Conservation (phyloP, 2,113 vertebrate genomes). For the Tachycineta bicolor region DNA sequence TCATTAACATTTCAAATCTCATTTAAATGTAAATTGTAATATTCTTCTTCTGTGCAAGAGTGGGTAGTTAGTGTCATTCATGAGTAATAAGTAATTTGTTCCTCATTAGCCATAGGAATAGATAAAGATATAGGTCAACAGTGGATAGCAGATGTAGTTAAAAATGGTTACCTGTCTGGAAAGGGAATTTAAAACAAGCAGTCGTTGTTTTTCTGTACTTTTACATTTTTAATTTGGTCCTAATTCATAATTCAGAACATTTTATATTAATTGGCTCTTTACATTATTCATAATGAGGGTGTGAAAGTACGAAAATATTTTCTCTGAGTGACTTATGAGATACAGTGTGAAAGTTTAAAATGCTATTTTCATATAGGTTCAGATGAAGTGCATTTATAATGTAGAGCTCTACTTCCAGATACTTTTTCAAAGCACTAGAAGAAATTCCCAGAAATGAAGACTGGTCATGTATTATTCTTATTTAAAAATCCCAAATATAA, state of each 20-base stretch:
- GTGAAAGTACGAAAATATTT: slow-evolving; percentile 31
- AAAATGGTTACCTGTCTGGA: slow-evolving; percentile 56
- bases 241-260: slow-evolving; percentile 46
- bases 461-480: not conserved
- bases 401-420: not conserved
- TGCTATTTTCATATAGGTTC: not conserved
- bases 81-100: slow-evolving; percentile 83
- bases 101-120: slow-evolving; percentile 72
- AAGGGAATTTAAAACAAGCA: slow-evolving; percentile 12
- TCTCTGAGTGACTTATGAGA: slow-evolving; percentile 11
- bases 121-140: slow-evolving; percentile 73
- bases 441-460: not conserved
- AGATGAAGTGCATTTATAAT: slow-evolving; percentile 12
- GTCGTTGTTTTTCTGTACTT: slow-evolving; percentile 37
- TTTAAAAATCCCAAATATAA: not conserved
- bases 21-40: slow-evolving; percentile 89
- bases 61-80: slow-evolving; percentile 81
- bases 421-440: not conserved
- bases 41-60: slow-evolving; percentile 78
- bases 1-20: slow-evolving; percentile 88
- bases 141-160: slow-evolving; percentile 54
- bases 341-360: not conserved
- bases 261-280: slow-evolving; percentile 24
- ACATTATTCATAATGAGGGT: slow-evolving; percentile 10
- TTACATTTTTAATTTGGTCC: slow-evolving; percentile 29